phyloP scores from a whole-genome alignment of 2,113 vertebrate genomes.

The Harpagus bidentatus region DNA sequence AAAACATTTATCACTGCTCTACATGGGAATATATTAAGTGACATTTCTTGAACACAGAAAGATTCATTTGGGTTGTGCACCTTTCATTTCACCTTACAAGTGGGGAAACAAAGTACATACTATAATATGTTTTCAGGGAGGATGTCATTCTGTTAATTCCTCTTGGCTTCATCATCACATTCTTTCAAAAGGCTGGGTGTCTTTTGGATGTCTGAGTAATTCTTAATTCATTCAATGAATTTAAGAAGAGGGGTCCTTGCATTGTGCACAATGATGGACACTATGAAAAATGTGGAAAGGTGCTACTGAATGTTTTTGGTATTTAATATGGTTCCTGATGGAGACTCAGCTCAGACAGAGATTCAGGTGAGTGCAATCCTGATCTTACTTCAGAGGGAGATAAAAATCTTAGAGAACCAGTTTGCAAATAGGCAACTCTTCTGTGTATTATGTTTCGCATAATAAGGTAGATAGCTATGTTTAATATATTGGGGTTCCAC shows the following conservation, averaged over 20 bases:
- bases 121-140: not conserved
- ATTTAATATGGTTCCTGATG: not conserved
- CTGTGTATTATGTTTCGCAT: not conserved
- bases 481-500: accelerated
- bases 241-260: not conserved
- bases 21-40: not conserved
- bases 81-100: not conserved
- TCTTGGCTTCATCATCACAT: not conserved
- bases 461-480: not conserved
- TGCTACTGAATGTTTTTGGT: not conserved
- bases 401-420: not conserved
- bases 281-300: not conserved
- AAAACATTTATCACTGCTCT: not conserved
- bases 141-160: not conserved
- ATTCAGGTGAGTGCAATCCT: not conserved
- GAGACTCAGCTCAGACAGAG: not conserved
- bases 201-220: not conserved
- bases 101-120: not conserved
- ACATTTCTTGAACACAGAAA: not conserved
- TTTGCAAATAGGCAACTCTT: not conserved
- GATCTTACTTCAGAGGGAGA: not conserved
- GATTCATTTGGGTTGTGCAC: not conserved
- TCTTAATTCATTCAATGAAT: not conserved
- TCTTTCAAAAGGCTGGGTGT: not conserved
- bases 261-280: not conserved